These are phyloP conservation scores for Paramormyrops hopkinsi DNA, from an alignment of 2,797 vertebrate genomes.

Conservation along the genomic window DNA sequence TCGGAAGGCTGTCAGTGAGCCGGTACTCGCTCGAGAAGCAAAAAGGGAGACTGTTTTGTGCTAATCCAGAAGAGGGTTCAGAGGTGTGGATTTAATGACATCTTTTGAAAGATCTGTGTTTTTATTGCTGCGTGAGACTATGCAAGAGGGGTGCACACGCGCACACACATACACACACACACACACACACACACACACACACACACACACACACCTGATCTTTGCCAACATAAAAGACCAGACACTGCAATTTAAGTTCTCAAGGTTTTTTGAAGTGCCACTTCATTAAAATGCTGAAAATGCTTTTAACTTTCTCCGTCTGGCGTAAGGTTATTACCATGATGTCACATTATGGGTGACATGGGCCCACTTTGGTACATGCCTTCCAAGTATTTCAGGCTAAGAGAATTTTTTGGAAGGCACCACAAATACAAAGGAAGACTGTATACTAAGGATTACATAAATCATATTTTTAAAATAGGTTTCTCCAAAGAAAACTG, in stretches of 20 bases:
- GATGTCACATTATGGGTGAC: background rate
- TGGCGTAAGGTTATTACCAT: background rate
- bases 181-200: background rate
- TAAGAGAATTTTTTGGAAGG: background rate
- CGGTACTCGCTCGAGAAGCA: background rate
- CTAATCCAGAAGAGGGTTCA: background rate
- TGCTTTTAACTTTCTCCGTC: background rate
- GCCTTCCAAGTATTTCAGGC: too few species aligned
- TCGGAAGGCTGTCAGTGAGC: background rate
- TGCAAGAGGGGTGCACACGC: too few species aligned
- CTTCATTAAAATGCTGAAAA: background rate
- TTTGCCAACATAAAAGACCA: background rate
- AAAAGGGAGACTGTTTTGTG: background rate
- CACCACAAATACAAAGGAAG: background rate
- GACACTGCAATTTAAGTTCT: conserved; percentile 4
- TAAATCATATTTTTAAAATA: background rate
- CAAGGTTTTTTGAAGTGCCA: background rate
- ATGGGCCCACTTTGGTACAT: background rate
- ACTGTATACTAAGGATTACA: background rate
- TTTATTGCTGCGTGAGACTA: background rate
- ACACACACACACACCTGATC: background rate
- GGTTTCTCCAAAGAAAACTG: background rate
- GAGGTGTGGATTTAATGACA: background rate
- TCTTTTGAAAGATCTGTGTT: background rate
- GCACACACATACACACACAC: too few species aligned